Evolutionary conservation across 2,113 vertebrate species (phyloP).

Genomic region (human): DNA sequence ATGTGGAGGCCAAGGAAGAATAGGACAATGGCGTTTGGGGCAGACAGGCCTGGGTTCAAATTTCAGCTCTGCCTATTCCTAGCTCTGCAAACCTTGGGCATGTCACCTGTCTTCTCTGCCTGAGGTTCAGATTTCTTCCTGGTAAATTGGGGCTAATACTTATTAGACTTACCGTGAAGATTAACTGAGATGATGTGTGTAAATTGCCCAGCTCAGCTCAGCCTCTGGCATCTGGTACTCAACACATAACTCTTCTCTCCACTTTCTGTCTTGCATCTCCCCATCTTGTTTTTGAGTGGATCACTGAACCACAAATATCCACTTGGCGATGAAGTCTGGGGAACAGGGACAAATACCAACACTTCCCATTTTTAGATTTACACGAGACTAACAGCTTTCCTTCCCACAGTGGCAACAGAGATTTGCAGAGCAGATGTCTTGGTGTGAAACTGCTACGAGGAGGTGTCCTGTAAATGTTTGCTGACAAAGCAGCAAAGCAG

Average conservation of each 20-base stretch:
- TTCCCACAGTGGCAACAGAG: slow-evolving; percentile 25
- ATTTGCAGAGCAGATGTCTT: slow-evolving; percentile 65
- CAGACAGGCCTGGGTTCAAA: background rate
- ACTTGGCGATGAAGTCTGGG: slow-evolving; percentile 28
- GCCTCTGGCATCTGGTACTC: background rate
- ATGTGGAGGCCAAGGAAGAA: background rate
- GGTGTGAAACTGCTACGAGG: slow-evolving; percentile 57
- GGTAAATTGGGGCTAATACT: background rate
- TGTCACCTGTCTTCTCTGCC: background rate
- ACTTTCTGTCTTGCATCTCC: background rate
- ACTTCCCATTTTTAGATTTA: slow-evolving; percentile 52
- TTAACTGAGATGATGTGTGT: background rate
- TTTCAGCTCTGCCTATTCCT: background rate
- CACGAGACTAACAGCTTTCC: slow-evolving; percentile 48
- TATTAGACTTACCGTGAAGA: background rate
- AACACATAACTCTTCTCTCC: background rate
- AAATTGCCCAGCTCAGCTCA: background rate
- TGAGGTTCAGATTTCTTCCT: background rate
- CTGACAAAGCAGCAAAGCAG: slow-evolving; percentile 25
- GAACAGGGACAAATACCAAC: background rate
- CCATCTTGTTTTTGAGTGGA: background rate
- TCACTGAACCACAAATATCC: slow-evolving; percentile 9
- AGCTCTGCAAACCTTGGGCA: background rate
- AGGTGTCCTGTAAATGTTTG: slow-evolving; percentile 57
- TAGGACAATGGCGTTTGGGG: background rate